These are phyloP conservation scores for Caerostris darwini DNA, from an alignment of 1,140 invertebrate species.

Conservation along the genomic window DNA sequence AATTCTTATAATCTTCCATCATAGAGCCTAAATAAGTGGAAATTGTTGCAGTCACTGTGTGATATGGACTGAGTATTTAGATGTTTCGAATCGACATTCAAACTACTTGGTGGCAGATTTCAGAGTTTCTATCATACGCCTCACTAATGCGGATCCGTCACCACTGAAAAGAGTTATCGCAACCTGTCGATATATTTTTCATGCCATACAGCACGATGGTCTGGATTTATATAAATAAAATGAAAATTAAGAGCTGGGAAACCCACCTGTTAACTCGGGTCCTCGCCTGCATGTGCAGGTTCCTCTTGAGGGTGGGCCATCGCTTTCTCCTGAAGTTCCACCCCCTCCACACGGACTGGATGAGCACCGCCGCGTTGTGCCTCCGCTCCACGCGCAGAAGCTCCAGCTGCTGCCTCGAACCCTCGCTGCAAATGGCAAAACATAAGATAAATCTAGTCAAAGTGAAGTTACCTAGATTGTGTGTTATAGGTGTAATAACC, in stretches of 20 bases:
- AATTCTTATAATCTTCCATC: too few species aligned
- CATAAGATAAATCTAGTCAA: too few species aligned
- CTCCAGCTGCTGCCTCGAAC: slow-evolving; percentile 93
- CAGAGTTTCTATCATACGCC: too few species aligned
- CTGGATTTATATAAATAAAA: background rate
- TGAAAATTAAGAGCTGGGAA: background rate
- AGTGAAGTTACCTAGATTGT: too few species aligned
- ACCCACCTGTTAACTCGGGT: slow-evolving; percentile 64
- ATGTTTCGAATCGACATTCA: too few species aligned
- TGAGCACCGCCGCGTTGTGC: slow-evolving; percentile 88
- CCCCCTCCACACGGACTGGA: slow-evolving; percentile 90
- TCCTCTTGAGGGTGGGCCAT: slow-evolving; percentile 86
- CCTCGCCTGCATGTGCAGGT: slow-evolving; percentile 78
- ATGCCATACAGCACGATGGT: background rate
- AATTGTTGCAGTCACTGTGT: too few species aligned
- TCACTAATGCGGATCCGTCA: too few species aligned
- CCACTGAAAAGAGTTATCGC: too few species aligned
- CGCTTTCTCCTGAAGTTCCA: slow-evolving; percentile 87
- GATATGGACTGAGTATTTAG: too few species aligned
- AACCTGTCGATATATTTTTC: background rate
- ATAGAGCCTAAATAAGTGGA: too few species aligned
- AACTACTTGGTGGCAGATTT: too few species aligned
- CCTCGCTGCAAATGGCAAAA: slow-evolving; percentile 86
- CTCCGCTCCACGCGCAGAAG: slow-evolving; percentile 89
- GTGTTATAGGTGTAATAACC: too few species aligned